Conservation (phyloP, 2,797 vertebrate genomes). For the Cyprinodon diabolis region DNA sequence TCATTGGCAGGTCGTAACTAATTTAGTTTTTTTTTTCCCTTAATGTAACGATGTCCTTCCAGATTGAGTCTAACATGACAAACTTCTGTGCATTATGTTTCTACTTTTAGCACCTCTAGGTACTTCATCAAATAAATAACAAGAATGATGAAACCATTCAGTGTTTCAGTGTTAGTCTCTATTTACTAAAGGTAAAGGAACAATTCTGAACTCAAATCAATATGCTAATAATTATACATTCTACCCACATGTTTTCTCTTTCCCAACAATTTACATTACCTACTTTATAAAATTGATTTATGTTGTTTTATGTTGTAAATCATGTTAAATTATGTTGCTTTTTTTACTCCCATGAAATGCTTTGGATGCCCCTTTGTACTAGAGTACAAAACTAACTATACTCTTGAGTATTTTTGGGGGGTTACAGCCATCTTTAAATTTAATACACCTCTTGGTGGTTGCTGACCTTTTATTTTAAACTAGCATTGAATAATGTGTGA, state of each 20-base stretch:
- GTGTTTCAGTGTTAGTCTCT: not conserved
- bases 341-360: no score
- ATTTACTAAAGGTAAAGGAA: not conserved
- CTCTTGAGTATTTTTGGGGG: not conserved
- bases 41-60: no score
- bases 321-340: no score
- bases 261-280: not conserved
- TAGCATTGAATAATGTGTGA: not conserved
- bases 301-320: not conserved
- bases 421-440: not conserved
- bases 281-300: not conserved
- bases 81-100: not conserved
- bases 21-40: no score
- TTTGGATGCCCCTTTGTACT: not conserved
- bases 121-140: no score
- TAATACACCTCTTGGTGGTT: not conserved
- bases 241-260: not conserved
- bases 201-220: not conserved
- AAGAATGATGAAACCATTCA: not conserved
- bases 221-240: not conserved
- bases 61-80: no score
- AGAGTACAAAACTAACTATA: not conserved
- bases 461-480: slow-evolving; percentile 26
- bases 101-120: not conserved
- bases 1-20: no score